Evolutionary conservation across 2,797 vertebrate genomes (phyloP).

Genomic region (Crypturellus tataupa): DNA sequence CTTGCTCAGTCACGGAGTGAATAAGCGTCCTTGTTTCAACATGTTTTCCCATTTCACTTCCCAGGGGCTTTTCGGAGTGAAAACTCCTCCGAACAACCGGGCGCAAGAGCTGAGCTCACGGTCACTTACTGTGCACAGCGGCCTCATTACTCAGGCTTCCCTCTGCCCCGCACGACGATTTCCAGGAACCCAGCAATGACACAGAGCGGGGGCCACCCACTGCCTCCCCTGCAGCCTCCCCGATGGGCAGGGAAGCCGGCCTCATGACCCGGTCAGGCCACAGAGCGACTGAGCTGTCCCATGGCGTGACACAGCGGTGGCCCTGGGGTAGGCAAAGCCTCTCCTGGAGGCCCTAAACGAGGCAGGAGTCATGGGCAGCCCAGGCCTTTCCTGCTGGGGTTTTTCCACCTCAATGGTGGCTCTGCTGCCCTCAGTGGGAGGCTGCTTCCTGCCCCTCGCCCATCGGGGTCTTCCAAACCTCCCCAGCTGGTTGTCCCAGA

Average conservation of each 20-base stretch:
- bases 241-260: background rate
- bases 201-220: background rate
- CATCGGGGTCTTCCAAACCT: no score
- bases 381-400: background rate
- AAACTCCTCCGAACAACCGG: constrained; percentile 19
- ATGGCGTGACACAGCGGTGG: background rate
- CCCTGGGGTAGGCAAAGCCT: accelerated
- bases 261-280: background rate
- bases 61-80: constrained; percentile 14
- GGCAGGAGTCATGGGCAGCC: background rate
- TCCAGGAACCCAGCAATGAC: constrained; percentile 18
- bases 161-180: background rate
- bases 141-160: constrained; percentile 11
- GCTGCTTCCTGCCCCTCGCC: background rate
- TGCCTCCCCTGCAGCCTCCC: background rate
- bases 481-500: no score
- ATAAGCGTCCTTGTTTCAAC: constrained; percentile 65
- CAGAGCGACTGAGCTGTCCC: background rate
- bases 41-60: constrained; percentile 53
- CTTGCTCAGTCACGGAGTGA: constrained; percentile 57
- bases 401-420: background rate
- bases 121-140: background rate
- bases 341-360: accelerated
- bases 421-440: background rate
- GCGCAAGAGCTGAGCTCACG: constrained; percentile 14